Base-by-base conservation (phyloP, 1,140 invertebrate genomes). In the Coboldia fuscipes region DNA sequence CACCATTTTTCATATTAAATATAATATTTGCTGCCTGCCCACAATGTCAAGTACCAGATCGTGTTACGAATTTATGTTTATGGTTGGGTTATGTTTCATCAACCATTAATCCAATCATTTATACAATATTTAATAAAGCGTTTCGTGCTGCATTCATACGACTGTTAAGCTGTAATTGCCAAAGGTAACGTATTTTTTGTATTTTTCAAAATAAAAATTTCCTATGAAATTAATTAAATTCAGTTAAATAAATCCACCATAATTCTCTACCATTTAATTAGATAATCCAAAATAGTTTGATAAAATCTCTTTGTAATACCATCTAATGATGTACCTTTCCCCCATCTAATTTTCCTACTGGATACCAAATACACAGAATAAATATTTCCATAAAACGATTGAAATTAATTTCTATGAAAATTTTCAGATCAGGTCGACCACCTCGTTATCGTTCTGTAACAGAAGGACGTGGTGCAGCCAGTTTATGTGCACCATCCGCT, bases 21-120 rank as follows among this genome's bases (percentile, higher is more conserved):
- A 76, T 86, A 12, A 51, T 83, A 8, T 78, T 80, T 40, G 78
- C 76, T 5, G 65, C 73, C 2, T 82, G 77, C 46, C 72, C 73
- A 0, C 60, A 61, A 28, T 77, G 75, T 46, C 51, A 66, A 30
- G 74, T 81, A 13, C 72, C 75, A 19, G 66, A 65, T 56, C 47
- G 56, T 37, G 48, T 55, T 24, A 75, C 82, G 20, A 67, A 76
- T 41, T 72, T 78, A 16, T 76, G 78, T 36, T 60, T 81, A 1
- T 90, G 85, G 85, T 56, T 90, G 31, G 85, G 85, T 29, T 90
- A 88, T 57, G 72, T 83, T 23, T 85, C 80, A 13, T 85, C 80
- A 2, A 85, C 78, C 17, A 79, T 82, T 45, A 82, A 82, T 51
- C 77, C 77, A 2, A 70, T 80, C 37, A 80, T 88, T 45, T 89